A percentile compares a stretch with the other conserved stretches of the same genome.
phyloP scores from a whole-genome alignment of 2,888 invertebrate species.

The Eudemis profundana region DNA sequence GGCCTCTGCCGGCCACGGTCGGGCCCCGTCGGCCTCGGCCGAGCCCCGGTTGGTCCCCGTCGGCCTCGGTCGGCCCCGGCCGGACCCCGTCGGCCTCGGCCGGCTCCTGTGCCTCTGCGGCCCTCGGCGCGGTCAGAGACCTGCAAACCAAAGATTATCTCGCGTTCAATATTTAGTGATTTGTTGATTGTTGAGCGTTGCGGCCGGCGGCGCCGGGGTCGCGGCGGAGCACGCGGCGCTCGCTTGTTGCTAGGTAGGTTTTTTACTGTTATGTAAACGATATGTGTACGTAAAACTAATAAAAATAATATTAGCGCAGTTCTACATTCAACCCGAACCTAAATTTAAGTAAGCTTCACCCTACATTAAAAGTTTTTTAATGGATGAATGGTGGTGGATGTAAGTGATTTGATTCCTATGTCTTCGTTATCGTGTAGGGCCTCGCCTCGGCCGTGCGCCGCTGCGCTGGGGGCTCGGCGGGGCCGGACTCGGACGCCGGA shows the following conservation, averaged over 20 bases:
- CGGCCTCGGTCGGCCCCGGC: constrained; percentile 43
- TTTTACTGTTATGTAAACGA: constrained; percentile 84
- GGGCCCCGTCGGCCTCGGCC: constrained; percentile 24
- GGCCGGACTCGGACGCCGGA: neutral
- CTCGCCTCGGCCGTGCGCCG: constrained; percentile 15
- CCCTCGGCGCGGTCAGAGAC: no score
- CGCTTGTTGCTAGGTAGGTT: constrained; percentile 84
- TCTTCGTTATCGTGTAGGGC: constrained; percentile 50
- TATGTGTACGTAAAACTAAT: constrained; percentile 84
- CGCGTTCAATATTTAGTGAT: constrained; percentile 32
- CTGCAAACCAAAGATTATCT: constrained; percentile 65
- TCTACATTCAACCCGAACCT: constrained; percentile 74
- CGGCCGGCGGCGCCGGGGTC: constrained; percentile 55
- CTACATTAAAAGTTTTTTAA: constrained; percentile 67
- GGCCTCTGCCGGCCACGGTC: constrained; percentile 14
- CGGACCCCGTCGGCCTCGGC: neutral
- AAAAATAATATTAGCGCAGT: constrained; percentile 81
- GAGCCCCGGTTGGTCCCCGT: neutral
- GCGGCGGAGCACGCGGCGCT: constrained; percentile 63
- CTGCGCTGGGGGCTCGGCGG: no score
- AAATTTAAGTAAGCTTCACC: constrained; percentile 80
- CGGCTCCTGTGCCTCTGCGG: neutral
- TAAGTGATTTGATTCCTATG: constrained; percentile 56
- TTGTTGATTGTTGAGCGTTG: neutral
- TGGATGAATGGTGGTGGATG: constrained; percentile 60